These are phyloP conservation scores for Microcebus murinus DNA, from an alignment of 2,113 vertebrate species.

Conservation along the genomic window DNA sequence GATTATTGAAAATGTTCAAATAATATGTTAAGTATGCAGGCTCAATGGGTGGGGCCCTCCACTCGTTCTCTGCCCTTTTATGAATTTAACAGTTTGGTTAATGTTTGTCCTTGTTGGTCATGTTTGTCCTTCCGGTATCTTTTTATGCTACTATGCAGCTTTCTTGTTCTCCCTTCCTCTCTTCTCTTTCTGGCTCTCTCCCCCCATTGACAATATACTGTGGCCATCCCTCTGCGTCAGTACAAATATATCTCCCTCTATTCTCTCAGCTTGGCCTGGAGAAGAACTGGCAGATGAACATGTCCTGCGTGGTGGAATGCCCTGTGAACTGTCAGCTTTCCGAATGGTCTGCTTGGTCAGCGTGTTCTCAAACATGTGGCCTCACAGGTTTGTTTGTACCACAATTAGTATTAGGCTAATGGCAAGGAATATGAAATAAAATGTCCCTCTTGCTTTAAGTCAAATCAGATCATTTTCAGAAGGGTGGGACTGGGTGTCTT, in stretches of 20 bases:
- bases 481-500: neutral
- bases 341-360: conserved; percentile 96
- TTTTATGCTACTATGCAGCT: neutral
- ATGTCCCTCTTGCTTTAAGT: neutral
- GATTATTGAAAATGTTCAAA: neutral
- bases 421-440: neutral
- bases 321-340: conserved; percentile 98
- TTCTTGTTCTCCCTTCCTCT: neutral
- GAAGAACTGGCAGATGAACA: conserved; percentile 96
- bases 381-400: conserved; percentile 90
- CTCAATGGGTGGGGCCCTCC: neutral
- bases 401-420: neutral
- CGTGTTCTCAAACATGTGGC: conserved; percentile 95
- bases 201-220: rapidly evolving
- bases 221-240: neutral
- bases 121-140: neutral
- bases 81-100: neutral
- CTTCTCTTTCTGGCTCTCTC: neutral
- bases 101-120: neutral
- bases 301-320: conserved; percentile 95
- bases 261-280: conserved; percentile 92
- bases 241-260: neutral
- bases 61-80: neutral
- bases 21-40: neutral
- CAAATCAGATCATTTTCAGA: neutral